These are phyloP conservation scores for Megaceryle alcyon DNA, from an alignment of 2,797 vertebrate species.

Conservation along the genomic window DNA sequence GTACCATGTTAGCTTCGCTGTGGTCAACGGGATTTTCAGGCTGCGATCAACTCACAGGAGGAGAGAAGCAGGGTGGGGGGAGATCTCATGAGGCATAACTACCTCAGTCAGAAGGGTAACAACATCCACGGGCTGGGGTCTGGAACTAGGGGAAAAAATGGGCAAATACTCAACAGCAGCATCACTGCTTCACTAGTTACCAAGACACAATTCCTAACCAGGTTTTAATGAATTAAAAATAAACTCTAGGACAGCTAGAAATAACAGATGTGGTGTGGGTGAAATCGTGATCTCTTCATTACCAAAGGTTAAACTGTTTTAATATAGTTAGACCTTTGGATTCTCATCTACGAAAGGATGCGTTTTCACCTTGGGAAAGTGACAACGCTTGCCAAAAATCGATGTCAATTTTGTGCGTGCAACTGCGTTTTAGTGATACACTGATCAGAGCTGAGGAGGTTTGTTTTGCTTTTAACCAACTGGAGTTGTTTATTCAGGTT, in stretches of 20 bases:
- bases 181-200: neutral
- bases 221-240: neutral
- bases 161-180: neutral
- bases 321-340: neutral
- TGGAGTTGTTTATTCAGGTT: rapidly evolving
- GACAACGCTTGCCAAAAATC: neutral
- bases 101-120: neutral
- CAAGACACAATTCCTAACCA: neutral
- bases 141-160: neutral
- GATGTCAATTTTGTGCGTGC: neutral
- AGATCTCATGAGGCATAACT: neutral
- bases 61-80: neutral
- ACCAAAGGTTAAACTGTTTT: neutral
- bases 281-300: neutral
- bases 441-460: neutral
- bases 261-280: rapidly evolving
- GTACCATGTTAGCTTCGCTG: neutral
- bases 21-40: neutral
- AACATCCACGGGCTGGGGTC: neutral
- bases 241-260: neutral
- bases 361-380: neutral
- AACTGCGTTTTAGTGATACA: neutral
- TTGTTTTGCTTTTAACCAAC: neutral
- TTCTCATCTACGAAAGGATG: neutral
- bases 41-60: neutral